Base-by-base conservation (phyloP, 2,797 vertebrate genomes). In the Hoplostethus mediterraneus region DNA sequence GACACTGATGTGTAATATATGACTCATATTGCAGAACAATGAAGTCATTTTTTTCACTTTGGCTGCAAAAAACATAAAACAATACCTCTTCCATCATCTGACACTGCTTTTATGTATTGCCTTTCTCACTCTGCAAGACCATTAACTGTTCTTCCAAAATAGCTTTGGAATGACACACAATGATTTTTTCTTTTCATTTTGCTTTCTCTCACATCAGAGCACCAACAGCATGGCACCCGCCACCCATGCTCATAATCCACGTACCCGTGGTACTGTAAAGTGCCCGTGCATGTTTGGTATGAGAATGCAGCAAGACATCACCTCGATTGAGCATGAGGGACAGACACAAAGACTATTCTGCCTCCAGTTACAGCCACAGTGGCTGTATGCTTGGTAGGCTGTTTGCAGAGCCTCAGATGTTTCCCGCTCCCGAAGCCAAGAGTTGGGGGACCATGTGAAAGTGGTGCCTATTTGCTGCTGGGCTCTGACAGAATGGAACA, bases 401-500 rank as follows among this genome's bases (percentile, higher is more conserved):
- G 71, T 79, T 68, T 75, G 80, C 77, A 63, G 55, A 76, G 65
- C 52, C 72, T 75, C 80, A 74, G 45, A 76, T 81, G 84, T 90
- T 28, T 92, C 92, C 81, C 79, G 84, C 61, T 90, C 21, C 31
- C 71, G n/a, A 36, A 3, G 83, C 88, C 87, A 80, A 58, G 88
- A 82, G 75, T 81, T 56, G 63, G 83, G 77, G 82, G 83, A 83
- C 74, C 75, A 77, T 90, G 90, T 89, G 90, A 93, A 92, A 84
- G 28, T 69, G 86, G 81, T 85, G 81, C 80, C 73, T 87, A 75
- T 87, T 86, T 87, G 89, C 87, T 75, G 83, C 83, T 59, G 64
- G 53, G 79, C 73, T 78, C 81, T 92, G 90, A 90, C 91, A 89
- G 89, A 92, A 88, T 90, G 90, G 92, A 93, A 93, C 91, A 93